Evolutionary conservation across 2,888 invertebrate genomes (phyloP).

Genomic region (Melinaea marsaeus): DNA sequence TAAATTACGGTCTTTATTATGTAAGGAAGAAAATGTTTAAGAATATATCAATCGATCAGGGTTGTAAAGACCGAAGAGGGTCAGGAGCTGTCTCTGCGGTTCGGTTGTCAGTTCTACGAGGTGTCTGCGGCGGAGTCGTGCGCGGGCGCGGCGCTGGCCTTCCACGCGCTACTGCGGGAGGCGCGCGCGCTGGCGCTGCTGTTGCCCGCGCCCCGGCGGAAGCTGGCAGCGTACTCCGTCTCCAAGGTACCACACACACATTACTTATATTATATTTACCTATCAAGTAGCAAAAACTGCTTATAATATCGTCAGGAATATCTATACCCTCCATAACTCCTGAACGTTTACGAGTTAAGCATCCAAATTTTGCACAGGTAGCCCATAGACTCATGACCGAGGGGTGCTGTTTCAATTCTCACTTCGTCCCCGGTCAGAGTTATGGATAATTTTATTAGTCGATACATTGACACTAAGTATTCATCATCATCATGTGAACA

Average conservation of each 20-base stretch:
- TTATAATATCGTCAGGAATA: too few species aligned
- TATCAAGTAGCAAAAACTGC: not conserved
- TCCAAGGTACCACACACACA: slow-evolving; percentile 78
- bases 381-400: too few species aligned
- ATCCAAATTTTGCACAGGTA: too few species aligned
- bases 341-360: too few species aligned
- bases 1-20: too few species aligned
- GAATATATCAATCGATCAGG: slow-evolving; percentile 50
- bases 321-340: too few species aligned
- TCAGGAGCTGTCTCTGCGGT: slow-evolving; percentile 86
- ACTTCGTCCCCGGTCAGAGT: too few species aligned
- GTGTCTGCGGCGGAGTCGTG: slow-evolving; percentile 90
- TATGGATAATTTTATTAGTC: too few species aligned
- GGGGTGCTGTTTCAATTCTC: too few species aligned
- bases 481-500: too few species aligned
- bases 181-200: slow-evolving; percentile 86
- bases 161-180: slow-evolving; percentile 85
- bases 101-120: slow-evolving; percentile 90
- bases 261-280: not conserved
- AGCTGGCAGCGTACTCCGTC: slow-evolving; percentile 86
- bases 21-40: too few species aligned
- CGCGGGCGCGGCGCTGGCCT: slow-evolving; percentile 88
- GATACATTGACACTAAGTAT: too few species aligned
- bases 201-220: slow-evolving; percentile 82
- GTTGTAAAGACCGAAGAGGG: slow-evolving; percentile 88